phyloP scores from a whole-genome alignment of 2,113 vertebrate genomes.

The Psilopsiagon aymara region DNA sequence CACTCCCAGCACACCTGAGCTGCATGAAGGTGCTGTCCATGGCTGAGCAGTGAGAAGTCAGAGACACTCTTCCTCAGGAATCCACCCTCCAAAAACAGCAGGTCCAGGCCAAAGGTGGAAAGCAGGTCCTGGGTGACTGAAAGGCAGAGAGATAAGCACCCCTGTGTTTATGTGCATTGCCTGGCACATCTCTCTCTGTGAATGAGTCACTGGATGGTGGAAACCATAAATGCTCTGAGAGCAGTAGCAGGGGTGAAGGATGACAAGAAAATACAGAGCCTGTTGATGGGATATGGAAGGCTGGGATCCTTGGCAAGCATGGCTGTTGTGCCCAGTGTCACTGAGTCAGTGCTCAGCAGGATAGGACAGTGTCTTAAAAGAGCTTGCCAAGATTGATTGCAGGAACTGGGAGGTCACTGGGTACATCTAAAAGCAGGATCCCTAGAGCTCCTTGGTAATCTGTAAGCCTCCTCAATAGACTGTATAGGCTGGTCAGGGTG shows the following conservation, averaged over 20 bases:
- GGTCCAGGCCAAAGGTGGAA: constrained; percentile 61
- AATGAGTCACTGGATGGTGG: not conserved
- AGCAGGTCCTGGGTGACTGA: constrained; percentile 63
- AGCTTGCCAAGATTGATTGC: not conserved
- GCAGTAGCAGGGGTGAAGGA: not conserved
- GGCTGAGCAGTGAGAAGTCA: constrained; percentile 44
- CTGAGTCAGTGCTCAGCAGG: not conserved
- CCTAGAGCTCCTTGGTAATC: not conserved
- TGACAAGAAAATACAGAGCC: not conserved
- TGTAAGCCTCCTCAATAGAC: not conserved
- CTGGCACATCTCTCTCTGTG: not conserved
- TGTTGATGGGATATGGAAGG: not conserved
- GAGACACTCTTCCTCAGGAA: constrained; percentile 56
- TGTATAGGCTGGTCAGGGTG: not conserved
- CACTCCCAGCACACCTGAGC: constrained; percentile 51
- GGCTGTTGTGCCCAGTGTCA: not conserved
- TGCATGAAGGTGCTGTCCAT: not conserved
- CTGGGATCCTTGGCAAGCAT: accelerated
- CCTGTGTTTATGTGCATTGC: not conserved
- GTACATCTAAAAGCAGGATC: not conserved
- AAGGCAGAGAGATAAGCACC: not conserved
- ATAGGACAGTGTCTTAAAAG: not conserved
- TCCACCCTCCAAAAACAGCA: constrained; percentile 68
- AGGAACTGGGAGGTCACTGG: not conserved
- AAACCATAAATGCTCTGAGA: not conserved